These are phyloP conservation scores for Apaloderma vittatum DNA, from an alignment of 2,113 vertebrate genomes.

Conservation along the genomic window DNA sequence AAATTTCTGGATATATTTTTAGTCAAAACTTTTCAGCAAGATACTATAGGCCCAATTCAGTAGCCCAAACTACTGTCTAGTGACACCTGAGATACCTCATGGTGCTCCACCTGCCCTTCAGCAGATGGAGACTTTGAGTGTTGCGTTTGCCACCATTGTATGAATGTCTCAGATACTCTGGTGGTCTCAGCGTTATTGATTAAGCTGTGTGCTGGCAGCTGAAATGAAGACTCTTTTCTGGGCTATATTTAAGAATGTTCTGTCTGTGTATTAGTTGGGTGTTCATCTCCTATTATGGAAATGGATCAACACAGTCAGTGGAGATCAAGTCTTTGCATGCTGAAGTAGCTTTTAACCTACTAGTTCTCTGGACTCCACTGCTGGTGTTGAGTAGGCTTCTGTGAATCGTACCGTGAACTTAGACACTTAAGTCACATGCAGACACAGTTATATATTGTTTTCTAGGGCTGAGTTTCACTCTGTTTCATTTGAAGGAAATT, in stretches of 20 bases:
- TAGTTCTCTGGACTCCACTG: neutral
- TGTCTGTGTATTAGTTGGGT: neutral
- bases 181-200: neutral
- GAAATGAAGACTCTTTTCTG: neutral
- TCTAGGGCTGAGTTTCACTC: neutral
- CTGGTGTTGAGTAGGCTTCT: neutral
- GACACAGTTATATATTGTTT: neutral
- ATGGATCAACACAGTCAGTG: neutral
- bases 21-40: neutral
- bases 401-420: neutral
- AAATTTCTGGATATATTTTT: neutral
- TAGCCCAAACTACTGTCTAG: neutral
- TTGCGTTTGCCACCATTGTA: neutral
- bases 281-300: neutral
- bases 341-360: neutral
- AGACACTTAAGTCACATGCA: neutral
- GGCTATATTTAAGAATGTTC: neutral
- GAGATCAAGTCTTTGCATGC: neutral
- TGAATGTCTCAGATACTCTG: neutral
- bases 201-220: neutral
- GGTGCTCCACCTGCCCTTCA: neutral
- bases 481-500: neutral
- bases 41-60: neutral
- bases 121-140: accelerated
- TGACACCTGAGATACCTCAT: neutral